These are phyloP conservation scores for Athene cunicularia DNA, from an alignment of 2,113 vertebrate species.

Conservation along the genomic window DNA sequence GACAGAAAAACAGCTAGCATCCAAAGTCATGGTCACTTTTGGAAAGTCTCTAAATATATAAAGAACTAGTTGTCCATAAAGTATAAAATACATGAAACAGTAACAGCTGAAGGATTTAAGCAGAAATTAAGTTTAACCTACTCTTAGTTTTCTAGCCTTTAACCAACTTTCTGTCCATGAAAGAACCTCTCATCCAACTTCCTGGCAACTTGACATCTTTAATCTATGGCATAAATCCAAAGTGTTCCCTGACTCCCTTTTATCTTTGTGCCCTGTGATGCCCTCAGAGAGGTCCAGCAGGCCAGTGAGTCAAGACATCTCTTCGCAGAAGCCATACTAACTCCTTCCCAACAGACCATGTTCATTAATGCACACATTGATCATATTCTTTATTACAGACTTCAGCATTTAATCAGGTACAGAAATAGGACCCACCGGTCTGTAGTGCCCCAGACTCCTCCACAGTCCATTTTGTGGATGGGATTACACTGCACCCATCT, in stretches of 20 bases:
- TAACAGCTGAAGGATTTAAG: neutral
- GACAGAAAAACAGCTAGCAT: neutral
- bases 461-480: neutral
- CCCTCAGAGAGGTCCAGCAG: neutral
- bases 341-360: neutral
- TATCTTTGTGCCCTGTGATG: neutral
- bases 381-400: neutral
- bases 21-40: neutral
- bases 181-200: neutral
- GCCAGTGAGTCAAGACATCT: neutral
- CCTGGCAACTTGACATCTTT: neutral
- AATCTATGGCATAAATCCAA: neutral
- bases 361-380: neutral
- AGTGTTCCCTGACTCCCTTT: neutral
- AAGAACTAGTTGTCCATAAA: neutral
- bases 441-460: neutral
- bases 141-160: neutral
- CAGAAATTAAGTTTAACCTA: neutral
- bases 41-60: neutral
- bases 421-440: neutral
- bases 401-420: neutral
- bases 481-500: neutral
- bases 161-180: neutral
- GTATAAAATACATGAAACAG: neutral
- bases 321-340: neutral